These are phyloP conservation scores for Xiphorhynchus erythropygius DNA, from an alignment of 2,797 vertebrate species.

Conservation along the genomic window DNA sequence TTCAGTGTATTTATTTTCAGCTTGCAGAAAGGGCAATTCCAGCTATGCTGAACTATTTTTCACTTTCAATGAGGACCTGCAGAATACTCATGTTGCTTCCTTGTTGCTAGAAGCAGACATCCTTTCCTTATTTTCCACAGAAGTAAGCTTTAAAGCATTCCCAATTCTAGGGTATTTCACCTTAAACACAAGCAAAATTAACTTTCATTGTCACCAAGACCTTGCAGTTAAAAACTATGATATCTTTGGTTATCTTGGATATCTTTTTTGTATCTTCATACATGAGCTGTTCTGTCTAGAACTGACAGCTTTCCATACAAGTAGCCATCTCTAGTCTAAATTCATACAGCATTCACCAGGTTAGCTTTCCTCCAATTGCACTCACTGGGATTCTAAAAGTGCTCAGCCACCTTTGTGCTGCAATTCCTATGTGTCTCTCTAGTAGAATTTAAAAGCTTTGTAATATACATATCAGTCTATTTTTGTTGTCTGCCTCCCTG, in stretches of 20 bases:
- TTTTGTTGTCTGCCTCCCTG: conserved; percentile 18
- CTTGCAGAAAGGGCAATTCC: not conserved
- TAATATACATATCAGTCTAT: not conserved
- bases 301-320: not conserved
- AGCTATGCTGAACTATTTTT: not conserved
- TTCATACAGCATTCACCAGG: not conserved
- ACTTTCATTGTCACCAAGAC: not conserved
- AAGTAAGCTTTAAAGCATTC: not conserved
- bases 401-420: not conserved
- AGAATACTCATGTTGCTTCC: not conserved
- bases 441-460: not conserved
- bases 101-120: not conserved
- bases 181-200: not conserved
- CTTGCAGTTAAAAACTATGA: not conserved
- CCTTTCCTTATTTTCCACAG: not conserved
- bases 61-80: not conserved
- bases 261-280: not conserved
- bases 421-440: not conserved
- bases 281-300: not conserved
- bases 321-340: not conserved
- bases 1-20: not conserved
- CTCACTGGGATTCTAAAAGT: not conserved
- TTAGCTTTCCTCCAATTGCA: not conserved
- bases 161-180: not conserved
- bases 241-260: not conserved